phyloP scores from a whole-genome alignment of 2,113 vertebrate genomes.

The Macquaria australasica region DNA sequence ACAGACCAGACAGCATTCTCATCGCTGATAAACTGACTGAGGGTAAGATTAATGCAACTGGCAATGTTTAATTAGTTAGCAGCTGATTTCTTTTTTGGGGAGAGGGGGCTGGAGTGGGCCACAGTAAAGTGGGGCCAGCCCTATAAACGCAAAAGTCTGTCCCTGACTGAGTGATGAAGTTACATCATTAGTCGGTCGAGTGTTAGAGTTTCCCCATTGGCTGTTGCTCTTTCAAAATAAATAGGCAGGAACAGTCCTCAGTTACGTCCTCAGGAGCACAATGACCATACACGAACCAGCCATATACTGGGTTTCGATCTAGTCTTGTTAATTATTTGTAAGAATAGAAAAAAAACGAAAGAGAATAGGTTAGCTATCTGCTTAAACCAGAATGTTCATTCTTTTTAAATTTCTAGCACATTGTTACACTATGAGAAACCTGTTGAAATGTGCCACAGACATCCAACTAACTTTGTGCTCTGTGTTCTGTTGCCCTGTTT shows the following conservation, averaged over 20 bases:
- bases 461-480: not conserved
- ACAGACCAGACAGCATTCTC: slow-evolving; percentile 54
- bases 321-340: not conserved
- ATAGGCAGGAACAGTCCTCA: too few relatives aligned
- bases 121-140: too few relatives aligned
- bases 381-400: slow-evolving; percentile 40
- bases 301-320: too few relatives aligned
- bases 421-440: not conserved
- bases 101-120: too few relatives aligned
- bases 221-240: too few relatives aligned
- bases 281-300: too few relatives aligned
- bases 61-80: not conserved
- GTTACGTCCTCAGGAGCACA: too few relatives aligned
- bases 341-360: not conserved
- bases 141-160: too few relatives aligned
- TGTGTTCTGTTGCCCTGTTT: not conserved
- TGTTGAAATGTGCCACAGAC: not conserved
- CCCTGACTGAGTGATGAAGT: too few relatives aligned
- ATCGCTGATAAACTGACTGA: slow-evolving; percentile 91
- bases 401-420: not conserved
- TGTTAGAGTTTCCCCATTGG: too few relatives aligned
- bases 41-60: slow-evolving; percentile 69
- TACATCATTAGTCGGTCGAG: too few relatives aligned
- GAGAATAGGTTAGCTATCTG: slow-evolving; percentile 38
- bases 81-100: not conserved